Percentiles rank a stretch among this genome's conserved stretches.
Conservation (phyloP, 2,113 vertebrate species). For the Phyllostomus hastatus region DNA sequence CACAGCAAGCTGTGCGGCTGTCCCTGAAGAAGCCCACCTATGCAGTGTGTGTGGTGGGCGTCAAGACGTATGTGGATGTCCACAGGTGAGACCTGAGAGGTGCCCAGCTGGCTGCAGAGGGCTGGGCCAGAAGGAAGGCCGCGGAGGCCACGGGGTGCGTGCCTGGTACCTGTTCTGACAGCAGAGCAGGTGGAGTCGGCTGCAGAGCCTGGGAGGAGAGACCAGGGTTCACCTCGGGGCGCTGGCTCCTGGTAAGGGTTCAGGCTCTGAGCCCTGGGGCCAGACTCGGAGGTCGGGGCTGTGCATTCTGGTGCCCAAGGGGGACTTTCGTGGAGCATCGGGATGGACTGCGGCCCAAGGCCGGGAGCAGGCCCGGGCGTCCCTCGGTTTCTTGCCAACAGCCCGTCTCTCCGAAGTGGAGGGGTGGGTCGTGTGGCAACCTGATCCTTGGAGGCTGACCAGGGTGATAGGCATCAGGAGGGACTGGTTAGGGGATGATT, state of each 20-base stretch:
- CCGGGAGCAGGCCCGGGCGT: rapidly evolving
- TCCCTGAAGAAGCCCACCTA: conserved; percentile 70
- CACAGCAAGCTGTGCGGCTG: conserved; percentile 58
- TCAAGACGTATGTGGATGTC: conserved; percentile 55
- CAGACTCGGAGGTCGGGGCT: not conserved
- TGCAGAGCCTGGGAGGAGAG: not conserved
- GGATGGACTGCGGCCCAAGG: not conserved
- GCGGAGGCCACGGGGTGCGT: rapidly evolving
- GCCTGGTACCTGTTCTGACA: not conserved
- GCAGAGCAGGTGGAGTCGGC: not conserved
- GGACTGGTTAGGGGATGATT: not conserved
- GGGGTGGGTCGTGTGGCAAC: not conserved
- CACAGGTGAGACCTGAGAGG: conserved; percentile 66
- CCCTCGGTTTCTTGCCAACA: not conserved
- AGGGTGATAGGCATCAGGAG: not conserved
- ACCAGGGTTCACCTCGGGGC: not conserved
- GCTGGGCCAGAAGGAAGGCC: not conserved
- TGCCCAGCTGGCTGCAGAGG: rapidly evolving
- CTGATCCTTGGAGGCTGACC: not conserved
- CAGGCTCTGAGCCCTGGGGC: not conserved
- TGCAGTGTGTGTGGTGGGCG: conserved; percentile 71
- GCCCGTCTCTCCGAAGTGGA: not conserved
- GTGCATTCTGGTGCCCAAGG: rapidly evolving
- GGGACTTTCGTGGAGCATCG: no score
- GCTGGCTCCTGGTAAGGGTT: not conserved